A percentile compares a stretch with the other conserved stretches of the same genome.
Evolutionary conservation across 2,113 vertebrate species (phyloP).

Genomic region (Corvus hawaiiensis): DNA sequence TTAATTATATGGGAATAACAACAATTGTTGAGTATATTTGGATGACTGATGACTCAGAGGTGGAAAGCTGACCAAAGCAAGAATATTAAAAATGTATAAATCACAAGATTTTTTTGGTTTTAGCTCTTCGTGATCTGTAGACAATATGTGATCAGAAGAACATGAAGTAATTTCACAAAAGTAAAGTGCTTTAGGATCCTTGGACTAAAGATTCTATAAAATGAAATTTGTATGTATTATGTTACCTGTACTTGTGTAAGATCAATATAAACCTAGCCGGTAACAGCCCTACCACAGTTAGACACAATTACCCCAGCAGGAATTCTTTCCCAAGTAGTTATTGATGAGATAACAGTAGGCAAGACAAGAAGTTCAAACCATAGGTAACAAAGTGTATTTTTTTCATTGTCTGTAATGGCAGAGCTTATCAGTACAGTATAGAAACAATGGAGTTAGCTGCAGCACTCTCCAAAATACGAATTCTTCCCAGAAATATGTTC

Average conservation of each 20-base stretch:
- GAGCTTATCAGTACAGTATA: neutral
- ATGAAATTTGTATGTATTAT: neutral
- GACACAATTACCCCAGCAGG: neutral
- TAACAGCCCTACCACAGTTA: neutral
- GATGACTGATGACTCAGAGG: neutral
- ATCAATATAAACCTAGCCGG: neutral
- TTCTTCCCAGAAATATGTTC: neutral
- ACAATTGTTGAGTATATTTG: neutral
- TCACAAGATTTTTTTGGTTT: neutral
- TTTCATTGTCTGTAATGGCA: neutral
- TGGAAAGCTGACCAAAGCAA: neutral
- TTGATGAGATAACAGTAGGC: neutral
- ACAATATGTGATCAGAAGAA: neutral
- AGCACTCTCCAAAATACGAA: neutral
- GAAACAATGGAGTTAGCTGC: neutral
- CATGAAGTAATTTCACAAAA: neutral
- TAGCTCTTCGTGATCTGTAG: neutral
- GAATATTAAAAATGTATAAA: neutral
- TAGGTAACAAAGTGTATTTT: neutral
- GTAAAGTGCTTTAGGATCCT: neutral
- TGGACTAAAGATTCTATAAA: neutral
- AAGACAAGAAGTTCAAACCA: neutral
- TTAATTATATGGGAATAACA: neutral
- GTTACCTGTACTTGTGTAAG: neutral
- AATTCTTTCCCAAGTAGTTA: neutral